Percentiles rank a stretch among this genome's conserved stretches.
Conservation (phyloP, 2,113 vertebrate genomes). For the Lepisosteus osseus region DNA sequence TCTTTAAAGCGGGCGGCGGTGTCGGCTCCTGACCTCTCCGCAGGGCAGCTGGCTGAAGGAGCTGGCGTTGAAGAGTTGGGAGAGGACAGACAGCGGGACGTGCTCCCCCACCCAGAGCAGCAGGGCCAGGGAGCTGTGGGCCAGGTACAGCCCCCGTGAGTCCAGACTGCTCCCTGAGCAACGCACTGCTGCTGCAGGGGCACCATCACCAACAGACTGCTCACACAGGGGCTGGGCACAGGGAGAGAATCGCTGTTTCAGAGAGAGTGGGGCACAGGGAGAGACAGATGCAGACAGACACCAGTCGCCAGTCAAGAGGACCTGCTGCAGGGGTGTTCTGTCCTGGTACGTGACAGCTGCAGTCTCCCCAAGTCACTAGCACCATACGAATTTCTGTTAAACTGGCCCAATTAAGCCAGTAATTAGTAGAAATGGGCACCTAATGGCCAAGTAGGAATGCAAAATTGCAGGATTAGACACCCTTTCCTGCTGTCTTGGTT, state of each 20-base stretch:
- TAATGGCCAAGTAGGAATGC: too few species aligned
- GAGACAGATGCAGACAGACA: neutral
- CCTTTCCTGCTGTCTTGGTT: too few species aligned
- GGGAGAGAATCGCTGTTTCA: neutral
- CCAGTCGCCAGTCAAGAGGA: too few species aligned
- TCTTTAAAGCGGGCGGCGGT: neutral
- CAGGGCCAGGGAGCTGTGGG: slow-evolving; percentile 53
- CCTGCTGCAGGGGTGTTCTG: too few species aligned
- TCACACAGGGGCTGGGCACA: neutral
- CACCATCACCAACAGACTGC: slow-evolving; percentile 32
- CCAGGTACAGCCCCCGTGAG: slow-evolving; percentile 51
- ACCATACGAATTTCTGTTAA: too few species aligned
- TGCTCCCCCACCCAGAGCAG: slow-evolving; percentile 66
- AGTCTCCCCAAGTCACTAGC: too few species aligned
- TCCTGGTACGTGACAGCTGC: too few species aligned
- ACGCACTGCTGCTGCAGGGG: slow-evolving; percentile 37
- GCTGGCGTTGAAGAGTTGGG: slow-evolving; percentile 56
- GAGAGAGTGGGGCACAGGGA: neutral
- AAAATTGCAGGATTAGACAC: too few species aligned
- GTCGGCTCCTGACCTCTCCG: slow-evolving; percentile 55
- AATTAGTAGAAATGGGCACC: too few species aligned
- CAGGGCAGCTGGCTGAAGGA: slow-evolving; percentile 60
- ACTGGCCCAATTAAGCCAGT: too few species aligned
- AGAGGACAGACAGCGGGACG: slow-evolving; percentile 44
- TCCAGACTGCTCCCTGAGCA: slow-evolving; percentile 55